Base-by-base conservation (phyloP, 1,140 invertebrate genomes). In the Leptopilina clavipes region DNA sequence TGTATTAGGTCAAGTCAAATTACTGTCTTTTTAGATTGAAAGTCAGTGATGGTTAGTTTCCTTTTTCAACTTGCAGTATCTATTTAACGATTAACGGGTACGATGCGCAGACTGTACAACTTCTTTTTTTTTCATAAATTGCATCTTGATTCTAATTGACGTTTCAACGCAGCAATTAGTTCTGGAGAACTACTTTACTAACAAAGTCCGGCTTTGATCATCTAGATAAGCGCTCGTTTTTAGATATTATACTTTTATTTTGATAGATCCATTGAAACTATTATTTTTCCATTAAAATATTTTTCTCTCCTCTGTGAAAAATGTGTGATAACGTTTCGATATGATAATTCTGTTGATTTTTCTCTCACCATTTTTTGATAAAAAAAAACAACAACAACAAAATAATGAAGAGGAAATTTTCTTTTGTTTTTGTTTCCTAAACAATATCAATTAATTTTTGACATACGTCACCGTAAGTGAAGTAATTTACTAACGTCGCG, bases 401-500 rank as follows among this genome's bases (percentile, higher is more conserved):
- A n/a, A n/a, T n/a, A n/a, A n/a, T n/a, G n/a, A n/a, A n/a, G n/a
- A n/a, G n/a, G n/a, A 31, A 31, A 31, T 31, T 31, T 31, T 31
- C 5, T 31, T 31, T 31, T 31, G 25, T 31, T 31, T 31, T 31
- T 31, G 25, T 31, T 31, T 31, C 5, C 25, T 31, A 31, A 31
- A 31, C 25, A 31, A 31, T 31, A 31, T 31, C 25, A 65, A 65
- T 65, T 65, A 65, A 65, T 65, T 65, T n/a, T 31, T 65, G 59
- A 65, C 22, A 22, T 65, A 65, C 54, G 59, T 17, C 48, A 17
- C n/a, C 17, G n/a, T 17, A 52, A 52, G 14, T 65, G 59, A 31
- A 31, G 22, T 31, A 65, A n/a, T 65, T 72, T 72, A 78, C 59
- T 17, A n/a, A n/a, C n/a, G n/a, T n/a, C n/a, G 11, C 59, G 52